A percentile compares a stretch with the other conserved stretches of the same genome.
phyloP scores from a whole-genome alignment of 2,888 invertebrate genomes.

The Sylvicola cinctus region DNA sequence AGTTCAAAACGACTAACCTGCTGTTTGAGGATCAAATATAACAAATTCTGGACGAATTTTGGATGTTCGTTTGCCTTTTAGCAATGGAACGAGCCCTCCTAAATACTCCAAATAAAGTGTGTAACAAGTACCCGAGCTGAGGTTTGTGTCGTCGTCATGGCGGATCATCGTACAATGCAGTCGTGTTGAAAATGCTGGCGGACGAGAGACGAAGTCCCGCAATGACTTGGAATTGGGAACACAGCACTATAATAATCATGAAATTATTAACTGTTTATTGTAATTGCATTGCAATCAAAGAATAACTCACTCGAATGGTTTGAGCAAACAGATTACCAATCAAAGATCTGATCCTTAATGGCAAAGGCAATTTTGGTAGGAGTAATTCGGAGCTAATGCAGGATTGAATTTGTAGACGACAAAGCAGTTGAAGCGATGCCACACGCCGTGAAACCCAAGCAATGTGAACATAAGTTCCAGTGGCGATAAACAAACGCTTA shows the following conservation, averaged over 20 bases:
- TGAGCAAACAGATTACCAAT: constrained; percentile 77
- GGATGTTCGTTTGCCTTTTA: constrained; percentile 89
- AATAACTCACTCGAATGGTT: constrained; percentile 61
- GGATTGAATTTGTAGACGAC: constrained; percentile 60
- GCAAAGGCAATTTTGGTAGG: constrained; percentile 64
- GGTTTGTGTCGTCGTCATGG: constrained; percentile 65
- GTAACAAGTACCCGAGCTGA: constrained; percentile 51
- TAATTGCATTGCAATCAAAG: constrained; percentile 2
- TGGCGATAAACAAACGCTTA: constrained; percentile 80
- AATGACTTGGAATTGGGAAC: constrained; percentile 77
- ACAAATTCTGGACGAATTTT: constrained; percentile 97
- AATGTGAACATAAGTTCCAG: constrained; percentile 78
- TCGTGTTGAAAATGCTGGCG: constrained; percentile 65
- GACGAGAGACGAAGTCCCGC: constrained; percentile 82
- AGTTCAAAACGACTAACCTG: constrained; percentile 38
- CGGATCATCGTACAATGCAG: constrained; percentile 96
- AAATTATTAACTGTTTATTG: constrained; percentile 1
- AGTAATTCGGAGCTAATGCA: constrained; percentile 52
- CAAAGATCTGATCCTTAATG: constrained; percentile 64
- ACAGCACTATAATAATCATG: constrained; percentile 48
- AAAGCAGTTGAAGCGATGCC: constrained; percentile 75
- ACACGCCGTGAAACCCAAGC: constrained; percentile 84
- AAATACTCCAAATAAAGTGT: constrained; percentile 86
- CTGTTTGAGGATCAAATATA: constrained; percentile 80
- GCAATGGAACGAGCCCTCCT: constrained; percentile 85